Evolutionary conservation across 2,888 invertebrate genomes (phyloP), one percentile per base, ranked within the genome.

Genomic region (Oscheius onirici): DNA sequence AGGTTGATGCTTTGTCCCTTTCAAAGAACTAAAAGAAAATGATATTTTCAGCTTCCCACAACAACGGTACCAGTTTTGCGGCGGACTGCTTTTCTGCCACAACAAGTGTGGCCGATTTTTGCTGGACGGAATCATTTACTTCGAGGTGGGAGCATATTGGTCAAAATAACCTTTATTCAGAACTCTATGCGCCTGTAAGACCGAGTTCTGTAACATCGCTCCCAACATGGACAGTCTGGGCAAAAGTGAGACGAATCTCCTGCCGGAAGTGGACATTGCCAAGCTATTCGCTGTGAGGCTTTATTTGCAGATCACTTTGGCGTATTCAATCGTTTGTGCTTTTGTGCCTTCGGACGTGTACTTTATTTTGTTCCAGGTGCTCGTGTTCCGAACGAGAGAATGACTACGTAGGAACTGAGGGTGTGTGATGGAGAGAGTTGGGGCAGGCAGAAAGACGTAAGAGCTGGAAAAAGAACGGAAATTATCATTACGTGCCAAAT

Each of bases 111-210:
- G 66, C 51, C 15, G 66, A 66, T 52, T 66, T 52, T 24, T 66
- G 66, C 22, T 66, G 66, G 66, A 66, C 66, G 0, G 66, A 66
- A 3, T 34, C 13, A 5, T 52, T n/a, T n/a, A 8, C 44, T 49
- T 11, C 34, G 8, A 46, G 60, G 60, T 43, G 10, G 34, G 55
- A 22, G 10, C 17, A 2, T n/a, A 3, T 10, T 15, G 15, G 3
- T 17, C 24, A 10, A 55, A 55, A 55, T 5, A 24, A 0, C 41
- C 2, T 28, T 15, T 3, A 1, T 55, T 24, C 43, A 68, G 69
- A 49, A 57, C 58, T 3, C 24, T 69, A 8, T 69, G 69, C 34
- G 24, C 69, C 34, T 69, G 69, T 58, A 44, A 46, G 20, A 58
- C 58, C 1, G 41, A 69, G 40, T 58, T 52, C 41, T 69, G 69